phyloP scores from a whole-genome alignment of 2,888 invertebrate genomes.

The Yponomeuta plumbellus region DNA sequence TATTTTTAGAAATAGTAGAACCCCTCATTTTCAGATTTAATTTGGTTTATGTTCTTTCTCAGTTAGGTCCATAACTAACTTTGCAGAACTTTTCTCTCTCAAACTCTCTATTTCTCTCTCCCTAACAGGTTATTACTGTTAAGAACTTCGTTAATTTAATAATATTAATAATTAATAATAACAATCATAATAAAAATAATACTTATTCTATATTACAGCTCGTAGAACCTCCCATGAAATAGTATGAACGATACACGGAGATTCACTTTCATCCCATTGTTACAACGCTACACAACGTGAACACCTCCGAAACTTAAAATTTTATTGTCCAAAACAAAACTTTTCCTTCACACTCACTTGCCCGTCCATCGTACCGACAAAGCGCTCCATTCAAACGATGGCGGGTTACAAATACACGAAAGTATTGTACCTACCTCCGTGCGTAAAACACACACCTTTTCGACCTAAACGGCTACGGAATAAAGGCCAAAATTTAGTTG shows the following conservation, averaged over 20 bases:
- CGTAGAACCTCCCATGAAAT: background rate
- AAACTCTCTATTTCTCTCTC: too few relatives aligned
- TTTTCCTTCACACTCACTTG: slow-evolving; percentile 27
- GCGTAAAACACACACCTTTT: background rate
- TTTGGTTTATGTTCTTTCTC: too few relatives aligned
- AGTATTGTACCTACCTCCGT: slow-evolving; percentile 30
- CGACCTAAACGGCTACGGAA: background rate
- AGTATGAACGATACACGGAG: background rate
- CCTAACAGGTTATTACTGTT: too few relatives aligned
- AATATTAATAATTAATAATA: too few relatives aligned
- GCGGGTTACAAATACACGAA: slow-evolving; percentile 65
- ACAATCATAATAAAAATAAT: too few relatives aligned
- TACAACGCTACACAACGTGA: background rate
- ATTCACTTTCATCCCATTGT: background rate
- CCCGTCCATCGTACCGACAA: slow-evolving; percentile 59
- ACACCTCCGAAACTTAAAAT: background rate
- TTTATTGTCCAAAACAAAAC: slow-evolving; percentile 5
- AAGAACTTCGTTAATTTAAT: too few relatives aligned
- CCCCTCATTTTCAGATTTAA: too few relatives aligned
- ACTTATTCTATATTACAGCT: background rate
- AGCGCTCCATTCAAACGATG: slow-evolving; percentile 53
- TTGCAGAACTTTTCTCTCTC: too few relatives aligned
- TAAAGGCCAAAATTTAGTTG: background rate
- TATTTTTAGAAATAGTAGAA: too few relatives aligned
- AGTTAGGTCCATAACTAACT: too few relatives aligned